These are phyloP conservation scores for Camponotus floridanus DNA, from an alignment of 1,140 invertebrate species.

Conservation along the genomic window DNA sequence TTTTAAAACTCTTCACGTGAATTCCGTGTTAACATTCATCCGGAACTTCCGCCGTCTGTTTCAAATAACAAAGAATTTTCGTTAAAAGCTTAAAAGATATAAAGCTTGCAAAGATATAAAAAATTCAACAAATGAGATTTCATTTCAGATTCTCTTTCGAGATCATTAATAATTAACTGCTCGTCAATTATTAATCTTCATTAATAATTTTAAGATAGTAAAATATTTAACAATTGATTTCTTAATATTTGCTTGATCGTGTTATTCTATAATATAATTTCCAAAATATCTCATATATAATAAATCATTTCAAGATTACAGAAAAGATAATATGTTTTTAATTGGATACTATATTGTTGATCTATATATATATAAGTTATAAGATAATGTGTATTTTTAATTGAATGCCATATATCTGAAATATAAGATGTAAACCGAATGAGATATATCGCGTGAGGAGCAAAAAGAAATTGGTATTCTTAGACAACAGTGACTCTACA, in stretches of 20 bases:
- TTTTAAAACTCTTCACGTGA: slow-evolving; percentile 42
- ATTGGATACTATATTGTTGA: background rate
- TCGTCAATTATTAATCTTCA: background rate
- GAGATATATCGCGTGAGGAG: background rate
- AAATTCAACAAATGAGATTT: slow-evolving; percentile 34
- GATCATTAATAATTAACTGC: no score
- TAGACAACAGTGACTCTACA: background rate
- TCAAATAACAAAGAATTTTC: slow-evolving; percentile 39
- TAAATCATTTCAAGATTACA: background rate
- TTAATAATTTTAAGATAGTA: slow-evolving; percentile 22
- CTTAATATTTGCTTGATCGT: background rate
- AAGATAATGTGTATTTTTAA: background rate
- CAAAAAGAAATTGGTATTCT: background rate
- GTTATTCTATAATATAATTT: background rate
- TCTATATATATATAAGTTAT: background rate
- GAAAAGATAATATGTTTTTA: background rate
- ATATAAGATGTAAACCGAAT: background rate
- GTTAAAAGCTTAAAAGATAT: no score
- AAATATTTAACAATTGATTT: background rate
- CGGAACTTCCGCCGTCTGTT: slow-evolving; percentile 12
- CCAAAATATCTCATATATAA: background rate
- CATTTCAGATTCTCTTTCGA: background rate
- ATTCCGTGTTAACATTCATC: slow-evolving; percentile 6
- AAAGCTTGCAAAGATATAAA: slow-evolving; percentile 31
- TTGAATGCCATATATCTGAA: background rate